Base-by-base conservation (phyloP, 2,888 invertebrate genomes). In the Dermolepida albohirtum region DNA sequence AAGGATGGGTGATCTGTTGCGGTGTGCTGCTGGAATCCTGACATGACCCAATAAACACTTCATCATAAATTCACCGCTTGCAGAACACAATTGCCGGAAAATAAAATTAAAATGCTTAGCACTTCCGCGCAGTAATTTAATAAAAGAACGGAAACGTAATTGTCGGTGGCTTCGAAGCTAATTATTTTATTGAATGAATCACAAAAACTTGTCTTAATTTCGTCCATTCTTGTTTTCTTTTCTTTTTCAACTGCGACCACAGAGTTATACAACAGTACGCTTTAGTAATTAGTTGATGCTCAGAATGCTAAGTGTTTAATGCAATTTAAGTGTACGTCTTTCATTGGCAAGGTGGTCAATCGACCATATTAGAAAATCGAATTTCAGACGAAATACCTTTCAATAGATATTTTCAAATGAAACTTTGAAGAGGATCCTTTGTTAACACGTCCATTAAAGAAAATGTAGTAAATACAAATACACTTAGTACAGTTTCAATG, bases 61-160 rank as follows among this genome's bases (percentile, higher is more conserved):
- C 75, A 76, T 78, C 76, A 77, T 77, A 78, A 77, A 78, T 77
- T 78, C 76, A 74, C 73, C 73, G 71, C 74, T 73, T 40, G 73
- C 74, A 68, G 71, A 74, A 73, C 72, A 76, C 75, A 74, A 75
- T 75, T 71, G 74, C 67, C 70, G 76, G 68, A 74, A 78, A 79
- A 79, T 79, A 79, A 80, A 80, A 81, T 81, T 81, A 81, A 79
- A 80, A 81, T 81, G 79, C 80, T 79, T 76, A 77, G 77, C 79
- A 78, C 80, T 81, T 78, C 78, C 78, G 75, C 78, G 74, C 77
- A 77, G 79, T 79, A 81, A 81, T 81, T 81, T 79, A 79, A 81
- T 81, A 81, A 82, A 79, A 75, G 73, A 76, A 76, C 34, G 77
- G 77, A 51, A 79, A 78, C 77, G 79, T 79, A 79, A 80, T 80